Base-by-base conservation (phyloP, 2,888 invertebrate species). In the Gisinianus flammeolus region DNA sequence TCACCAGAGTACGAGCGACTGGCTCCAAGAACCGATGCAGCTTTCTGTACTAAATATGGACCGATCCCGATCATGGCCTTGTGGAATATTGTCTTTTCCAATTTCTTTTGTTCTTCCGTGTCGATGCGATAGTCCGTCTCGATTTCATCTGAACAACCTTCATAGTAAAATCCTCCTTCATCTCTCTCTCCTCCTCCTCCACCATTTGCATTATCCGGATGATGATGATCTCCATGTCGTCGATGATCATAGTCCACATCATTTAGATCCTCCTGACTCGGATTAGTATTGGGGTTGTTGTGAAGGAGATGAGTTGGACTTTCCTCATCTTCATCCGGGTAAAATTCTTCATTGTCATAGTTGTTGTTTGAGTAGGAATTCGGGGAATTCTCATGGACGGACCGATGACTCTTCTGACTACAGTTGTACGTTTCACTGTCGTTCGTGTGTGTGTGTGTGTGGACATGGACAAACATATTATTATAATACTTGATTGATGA, bases 61-160 rank as follows among this genome's bases (percentile, higher is more conserved):
- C 74, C 74, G 19, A 74, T 74, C 30, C 74, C 70, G 33, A 74
- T 74, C 74, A 74, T 74, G 22, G 74, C 74, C 28, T 74, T 62
- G 24, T 74, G 74, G 16, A 74, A 52, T 8, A 74, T 52, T n/a
- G 52, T 74, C 10, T 74, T 35, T 33, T 74, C 74, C 44, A 74
- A 66, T n/a, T 66, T 26, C 30, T 44, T 64, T 26, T 64, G 64
- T 19, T 73, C 56, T 6, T 73, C 73, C 35, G 33, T 3, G 10
- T 68, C 68, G 4, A 68, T 35, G 33, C 35, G n/a, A 6, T 68
- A 30, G 6, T 67, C 28, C 8, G n/a, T 31, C 16, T 64, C 64
- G 22, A 24, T 16, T 26, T n/a, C 26, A 2, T n/a, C 35, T 12
- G n/a, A 5, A 35, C 12, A 5, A 35, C 12, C 12, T 35, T 35